Evolutionary conservation across 2,113 vertebrate species (phyloP).

Genomic region (Sturnira hondurensis): DNA sequence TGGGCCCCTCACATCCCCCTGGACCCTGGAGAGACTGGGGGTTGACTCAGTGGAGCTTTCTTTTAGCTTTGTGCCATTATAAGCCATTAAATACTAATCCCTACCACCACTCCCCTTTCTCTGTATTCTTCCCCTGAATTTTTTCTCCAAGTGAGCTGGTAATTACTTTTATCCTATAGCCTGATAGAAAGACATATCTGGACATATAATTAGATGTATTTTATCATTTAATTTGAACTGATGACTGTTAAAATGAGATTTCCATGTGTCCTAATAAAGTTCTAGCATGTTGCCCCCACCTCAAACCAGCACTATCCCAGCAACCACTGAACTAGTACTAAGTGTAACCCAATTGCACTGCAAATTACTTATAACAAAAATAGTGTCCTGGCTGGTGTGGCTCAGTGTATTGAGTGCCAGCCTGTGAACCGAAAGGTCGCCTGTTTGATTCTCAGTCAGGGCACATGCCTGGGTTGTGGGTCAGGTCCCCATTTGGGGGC

Average conservation of each 20-base stretch:
- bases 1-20: not conserved
- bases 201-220: not conserved
- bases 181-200: not conserved
- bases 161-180: not conserved
- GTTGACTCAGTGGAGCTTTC: not conserved
- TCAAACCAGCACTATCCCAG: not conserved
- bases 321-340: not conserved
- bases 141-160: not conserved
- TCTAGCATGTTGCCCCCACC: not conserved
- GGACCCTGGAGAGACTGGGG: accelerated
- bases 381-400: too few relatives aligned
- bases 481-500: too few relatives aligned
- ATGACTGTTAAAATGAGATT: not conserved
- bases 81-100: not conserved
- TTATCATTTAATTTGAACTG: not conserved
- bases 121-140: not conserved
- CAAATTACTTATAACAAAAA: not conserved
- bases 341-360: not conserved
- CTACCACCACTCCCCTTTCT: not conserved
- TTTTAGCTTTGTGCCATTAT: not conserved
- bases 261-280: not conserved
- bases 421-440: too few relatives aligned
- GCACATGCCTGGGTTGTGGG: too few relatives aligned
- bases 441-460: too few relatives aligned
- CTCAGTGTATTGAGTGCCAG: too few relatives aligned